A percentile compares a stretch with the other conserved stretches of the same genome.
Evolutionary conservation across 2,113 vertebrate genomes (phyloP).

Genomic region (Capra hircus): DNA sequence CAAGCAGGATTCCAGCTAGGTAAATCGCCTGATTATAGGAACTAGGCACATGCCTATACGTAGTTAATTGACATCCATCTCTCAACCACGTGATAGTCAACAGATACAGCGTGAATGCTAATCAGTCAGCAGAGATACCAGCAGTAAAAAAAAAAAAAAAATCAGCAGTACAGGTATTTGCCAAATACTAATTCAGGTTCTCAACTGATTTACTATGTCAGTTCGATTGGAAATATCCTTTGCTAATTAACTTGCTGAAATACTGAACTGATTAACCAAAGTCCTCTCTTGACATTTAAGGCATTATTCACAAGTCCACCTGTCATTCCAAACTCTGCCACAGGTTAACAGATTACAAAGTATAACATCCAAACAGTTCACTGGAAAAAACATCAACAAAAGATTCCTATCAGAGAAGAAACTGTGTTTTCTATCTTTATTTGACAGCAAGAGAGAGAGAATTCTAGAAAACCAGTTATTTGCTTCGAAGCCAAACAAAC

Average conservation of each 20-base stretch:
- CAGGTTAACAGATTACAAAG: not conserved
- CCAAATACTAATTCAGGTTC: not conserved
- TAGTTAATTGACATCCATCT: not conserved
- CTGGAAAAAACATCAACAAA: not conserved
- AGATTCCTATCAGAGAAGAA: not conserved
- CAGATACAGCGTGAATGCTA: not conserved
- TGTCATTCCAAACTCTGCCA: not conserved
- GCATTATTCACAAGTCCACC: not conserved
- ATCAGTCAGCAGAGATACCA: not conserved
- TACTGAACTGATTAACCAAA: not conserved
- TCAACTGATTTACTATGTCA: not conserved
- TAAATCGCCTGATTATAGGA: not conserved
- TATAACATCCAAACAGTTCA: not conserved
- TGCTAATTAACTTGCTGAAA: not conserved
- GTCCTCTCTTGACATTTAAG: not conserved
- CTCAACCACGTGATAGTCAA: not conserved
- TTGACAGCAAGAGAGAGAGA: not conserved
- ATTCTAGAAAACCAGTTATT: not conserved
- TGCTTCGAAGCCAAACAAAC: not conserved
- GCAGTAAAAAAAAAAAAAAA: not conserved
- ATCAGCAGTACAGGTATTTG: not conserved
- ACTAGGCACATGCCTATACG: not conserved
- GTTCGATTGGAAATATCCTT: not conserved
- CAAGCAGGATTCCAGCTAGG: not conserved
- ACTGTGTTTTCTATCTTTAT: not conserved